Evolutionary conservation across 2,888 invertebrate genomes (phyloP), one percentile per base, ranked within the genome.

Genomic region (Ecliptopera silaceata): DNA sequence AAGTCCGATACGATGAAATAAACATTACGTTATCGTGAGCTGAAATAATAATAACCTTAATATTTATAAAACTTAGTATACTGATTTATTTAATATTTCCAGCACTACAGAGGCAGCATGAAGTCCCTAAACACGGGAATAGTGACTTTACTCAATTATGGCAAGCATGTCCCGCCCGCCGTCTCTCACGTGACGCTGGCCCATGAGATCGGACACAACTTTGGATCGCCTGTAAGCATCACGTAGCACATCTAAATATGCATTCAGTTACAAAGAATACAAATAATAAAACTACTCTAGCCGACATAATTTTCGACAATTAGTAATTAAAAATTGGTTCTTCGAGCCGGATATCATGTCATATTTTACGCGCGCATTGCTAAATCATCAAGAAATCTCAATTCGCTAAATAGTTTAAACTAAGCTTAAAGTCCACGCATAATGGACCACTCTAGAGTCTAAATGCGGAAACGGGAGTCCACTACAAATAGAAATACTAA

Each of bases 131-230:
- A 99, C 91, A 99, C 99, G 1, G 99, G 99, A 56, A 98, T 99
- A 75, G 98, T 99, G 59, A 99, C 99, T 22, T 92, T 99, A 65
- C 92, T 99, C 64, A 99, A 99, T 92, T 99, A 99, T 91, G 98
- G 98, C 58, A 98, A 98, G 86, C 97, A 98, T 86, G 99, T 99
- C 61, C 98, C 99, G 58, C 97, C 98, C n/a, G 97, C 98, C 49
- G 99, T 99, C 41, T 98, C 98, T 10, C 98, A 99, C 88, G 97
- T 99, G 66, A 99, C 99, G 3, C 93, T 99, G 68, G 99, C 99
- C 12, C 99, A 99, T 88, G 99, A 99, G 92, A 98, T 99, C 76
- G 99, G 99, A 55, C 99, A 99, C 91, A 99, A 99, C 91, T 99
- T 99, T 82, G 99, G 99, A 65, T 98, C 98, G 49, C 98, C 98